phyloP scores from a whole-genome alignment of 2,113 vertebrate species.

The Serinus canaria region DNA sequence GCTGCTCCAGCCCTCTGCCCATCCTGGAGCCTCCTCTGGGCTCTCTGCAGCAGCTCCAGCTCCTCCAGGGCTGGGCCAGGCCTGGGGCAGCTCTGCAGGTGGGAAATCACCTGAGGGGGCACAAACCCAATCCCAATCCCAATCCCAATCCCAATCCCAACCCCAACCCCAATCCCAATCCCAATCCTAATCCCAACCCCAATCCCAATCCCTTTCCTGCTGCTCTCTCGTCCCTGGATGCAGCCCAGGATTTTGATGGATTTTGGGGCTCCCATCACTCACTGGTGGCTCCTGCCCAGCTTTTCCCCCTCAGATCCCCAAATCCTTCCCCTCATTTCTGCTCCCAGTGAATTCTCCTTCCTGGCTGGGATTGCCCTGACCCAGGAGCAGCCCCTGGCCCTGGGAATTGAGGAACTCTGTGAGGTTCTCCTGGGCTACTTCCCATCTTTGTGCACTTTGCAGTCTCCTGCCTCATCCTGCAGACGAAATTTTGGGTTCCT shows the following conservation, averaged over 20 bases:
- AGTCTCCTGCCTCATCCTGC: background rate
- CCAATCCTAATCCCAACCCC: background rate
- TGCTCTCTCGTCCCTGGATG: background rate
- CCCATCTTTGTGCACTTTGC: background rate
- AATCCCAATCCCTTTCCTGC: background rate
- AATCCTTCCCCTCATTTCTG: background rate
- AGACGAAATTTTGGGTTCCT: background rate
- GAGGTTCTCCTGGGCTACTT: background rate
- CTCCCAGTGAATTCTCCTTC: background rate
- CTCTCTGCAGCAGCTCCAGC: too few relatives aligned
- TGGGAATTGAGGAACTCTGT: background rate
- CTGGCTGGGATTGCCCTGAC: background rate
- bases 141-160: too few relatives aligned
- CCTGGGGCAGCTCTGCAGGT: too few relatives aligned
- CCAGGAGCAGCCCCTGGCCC: background rate
- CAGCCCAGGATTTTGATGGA: background rate
- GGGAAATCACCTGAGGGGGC: too few relatives aligned
- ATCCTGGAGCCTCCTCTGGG: too few relatives aligned
- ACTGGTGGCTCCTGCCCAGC: accelerated
- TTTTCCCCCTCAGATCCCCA: background rate
- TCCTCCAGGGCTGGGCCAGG: too few relatives aligned
- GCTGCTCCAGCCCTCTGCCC: too few relatives aligned
- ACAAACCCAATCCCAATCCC: too few relatives aligned
- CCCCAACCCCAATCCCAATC: background rate
- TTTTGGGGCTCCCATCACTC: background rate